These are phyloP conservation scores for Periplaneta americana DNA, from an alignment of 1,140 invertebrate genomes.

Conservation along the genomic window DNA sequence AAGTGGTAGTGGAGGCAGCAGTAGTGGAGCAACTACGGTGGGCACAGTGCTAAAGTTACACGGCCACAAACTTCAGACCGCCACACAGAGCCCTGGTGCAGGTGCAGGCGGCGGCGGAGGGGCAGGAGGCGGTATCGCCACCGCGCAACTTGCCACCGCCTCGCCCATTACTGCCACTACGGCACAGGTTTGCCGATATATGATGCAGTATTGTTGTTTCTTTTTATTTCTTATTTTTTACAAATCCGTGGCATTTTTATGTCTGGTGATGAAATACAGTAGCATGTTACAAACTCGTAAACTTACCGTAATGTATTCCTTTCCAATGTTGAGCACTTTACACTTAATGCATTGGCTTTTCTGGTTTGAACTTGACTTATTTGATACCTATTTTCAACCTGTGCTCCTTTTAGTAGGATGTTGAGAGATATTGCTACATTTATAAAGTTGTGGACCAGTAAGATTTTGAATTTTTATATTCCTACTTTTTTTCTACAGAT, in stretches of 20 bases:
- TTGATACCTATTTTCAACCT: too few relatives aligned
- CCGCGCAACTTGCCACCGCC: slow-evolving; percentile 45
- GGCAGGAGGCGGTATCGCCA: slow-evolving; percentile 3
- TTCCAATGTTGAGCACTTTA: too few relatives aligned
- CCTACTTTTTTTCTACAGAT: too few relatives aligned
- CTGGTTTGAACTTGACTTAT: too few relatives aligned
- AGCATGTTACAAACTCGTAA: too few relatives aligned
- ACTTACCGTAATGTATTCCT: too few relatives aligned
- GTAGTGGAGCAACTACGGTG: slow-evolving; percentile 41
- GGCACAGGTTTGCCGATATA: slow-evolving; percentile 62
- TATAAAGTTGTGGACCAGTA: too few relatives aligned
- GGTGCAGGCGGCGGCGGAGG: background rate
- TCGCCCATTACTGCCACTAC: slow-evolving; percentile 44
- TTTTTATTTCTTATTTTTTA: background rate
- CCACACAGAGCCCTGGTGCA: slow-evolving; percentile 41
- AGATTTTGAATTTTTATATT: too few relatives aligned
- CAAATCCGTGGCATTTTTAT: background rate
- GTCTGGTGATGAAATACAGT: background rate
- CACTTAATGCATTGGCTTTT: too few relatives aligned
- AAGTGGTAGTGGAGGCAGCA: slow-evolving; percentile 31
- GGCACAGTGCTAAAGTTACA: slow-evolving; percentile 55
- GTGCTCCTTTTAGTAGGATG: too few relatives aligned
- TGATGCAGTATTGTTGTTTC: background rate
- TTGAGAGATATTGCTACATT: too few relatives aligned
- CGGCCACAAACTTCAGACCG: slow-evolving; percentile 43